Conservation (phyloP, 1,140 invertebrate genomes). For the Teleogryllus occipitalis region DNA sequence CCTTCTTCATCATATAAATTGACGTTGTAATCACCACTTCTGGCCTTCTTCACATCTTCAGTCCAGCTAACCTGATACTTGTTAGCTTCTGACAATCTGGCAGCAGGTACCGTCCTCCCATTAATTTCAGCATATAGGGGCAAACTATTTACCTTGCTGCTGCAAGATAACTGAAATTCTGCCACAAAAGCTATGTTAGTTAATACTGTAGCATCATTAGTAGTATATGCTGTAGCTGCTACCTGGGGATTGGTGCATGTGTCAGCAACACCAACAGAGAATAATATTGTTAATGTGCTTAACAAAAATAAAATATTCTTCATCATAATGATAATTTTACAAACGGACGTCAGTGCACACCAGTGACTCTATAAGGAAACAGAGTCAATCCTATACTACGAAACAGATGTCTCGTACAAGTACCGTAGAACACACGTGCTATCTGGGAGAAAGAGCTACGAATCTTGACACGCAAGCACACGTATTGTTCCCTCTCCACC, state of each 20-base stretch:
- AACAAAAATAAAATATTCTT: not conserved
- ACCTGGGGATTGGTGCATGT: slow-evolving; percentile 54
- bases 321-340: not conserved
- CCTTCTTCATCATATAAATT: slow-evolving; percentile 86
- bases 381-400: too few relatives aligned
- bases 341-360: too few relatives aligned
- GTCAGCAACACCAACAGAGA: slow-evolving; percentile 27
- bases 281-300: slow-evolving; percentile 20
- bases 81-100: slow-evolving; percentile 57
- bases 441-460: too few relatives aligned
- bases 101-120: slow-evolving; percentile 70
- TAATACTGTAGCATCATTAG: slow-evolving; percentile 81
- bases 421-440: too few relatives aligned
- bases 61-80: slow-evolving; percentile 87
- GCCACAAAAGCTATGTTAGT: slow-evolving; percentile 71
- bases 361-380: too few relatives aligned
- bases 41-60: slow-evolving; percentile 71
- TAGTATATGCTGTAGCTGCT: slow-evolving; percentile 67
- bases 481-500: too few relatives aligned
- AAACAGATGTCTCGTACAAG: too few relatives aligned
- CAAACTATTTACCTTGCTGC: slow-evolving; percentile 49
- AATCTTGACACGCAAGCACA: too few relatives aligned
- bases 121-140: slow-evolving; percentile 79
- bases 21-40: slow-evolving; percentile 69
- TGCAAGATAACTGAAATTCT: slow-evolving; percentile 63